These are phyloP conservation scores for Pseudocheirus occidentalis DNA, from an alignment of 2,797 vertebrate species.

Conservation along the genomic window DNA sequence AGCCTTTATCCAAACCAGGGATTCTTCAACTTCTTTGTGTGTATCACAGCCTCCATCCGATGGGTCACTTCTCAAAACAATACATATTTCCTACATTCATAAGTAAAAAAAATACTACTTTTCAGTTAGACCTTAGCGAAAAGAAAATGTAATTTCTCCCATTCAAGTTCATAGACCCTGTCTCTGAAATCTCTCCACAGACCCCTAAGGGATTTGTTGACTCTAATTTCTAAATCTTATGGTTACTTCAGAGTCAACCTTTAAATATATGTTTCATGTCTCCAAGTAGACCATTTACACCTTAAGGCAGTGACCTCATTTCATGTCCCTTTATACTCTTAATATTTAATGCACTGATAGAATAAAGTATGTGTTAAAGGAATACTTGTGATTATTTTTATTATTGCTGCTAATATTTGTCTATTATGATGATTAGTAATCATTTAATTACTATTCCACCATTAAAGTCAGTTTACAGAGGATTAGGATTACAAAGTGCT, in stretches of 20 bases:
- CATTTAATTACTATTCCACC: neutral
- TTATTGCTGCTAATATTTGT: neutral
- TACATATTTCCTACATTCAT: neutral
- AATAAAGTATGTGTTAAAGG: neutral
- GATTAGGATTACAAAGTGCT: neutral
- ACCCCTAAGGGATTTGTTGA: neutral
- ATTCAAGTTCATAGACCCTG: neutral
- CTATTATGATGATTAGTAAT: neutral
- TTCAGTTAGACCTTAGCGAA: neutral
- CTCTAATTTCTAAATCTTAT: neutral
- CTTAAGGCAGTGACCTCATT: neutral
- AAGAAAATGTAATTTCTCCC: neutral
- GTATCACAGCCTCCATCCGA: neutral
- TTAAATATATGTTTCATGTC: neutral
- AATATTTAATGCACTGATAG: neutral
- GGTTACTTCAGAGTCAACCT: neutral
- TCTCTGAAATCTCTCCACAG: neutral
- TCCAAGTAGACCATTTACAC: neutral
- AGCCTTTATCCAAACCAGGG: neutral
- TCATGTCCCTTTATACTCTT: neutral
- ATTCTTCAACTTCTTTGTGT: neutral
- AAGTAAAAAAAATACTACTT: neutral
- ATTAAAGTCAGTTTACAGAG: neutral
- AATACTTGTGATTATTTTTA: neutral
- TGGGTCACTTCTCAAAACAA: neutral